phyloP scores from a whole-genome alignment of 1,140 invertebrate species.

The Artemia franciscana region DNA sequence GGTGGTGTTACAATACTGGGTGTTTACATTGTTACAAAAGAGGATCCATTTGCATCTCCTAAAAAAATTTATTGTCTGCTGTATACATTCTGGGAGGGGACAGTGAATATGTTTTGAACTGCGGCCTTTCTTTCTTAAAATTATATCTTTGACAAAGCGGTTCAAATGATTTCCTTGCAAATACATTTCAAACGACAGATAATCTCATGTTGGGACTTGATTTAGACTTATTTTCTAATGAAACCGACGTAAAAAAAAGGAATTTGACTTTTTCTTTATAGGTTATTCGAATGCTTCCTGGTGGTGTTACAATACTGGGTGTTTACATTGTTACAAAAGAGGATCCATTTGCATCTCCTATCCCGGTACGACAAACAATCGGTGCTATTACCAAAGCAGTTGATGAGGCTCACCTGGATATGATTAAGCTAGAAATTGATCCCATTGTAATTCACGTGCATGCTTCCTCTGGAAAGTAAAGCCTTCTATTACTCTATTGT shows the following conservation, averaged over 20 bases:
- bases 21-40: conserved; percentile 5
- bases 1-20: conserved; percentile 8
- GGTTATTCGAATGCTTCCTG: conserved; percentile 7
- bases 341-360: conserved; percentile 5
- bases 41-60: conserved; percentile 7
- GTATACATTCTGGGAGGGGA: no score
- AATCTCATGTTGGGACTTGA: no score
- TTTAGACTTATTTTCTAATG: no score
- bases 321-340: conserved; percentile 4
- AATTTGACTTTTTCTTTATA: no score
- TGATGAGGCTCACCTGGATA: not conserved
- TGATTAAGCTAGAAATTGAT: conserved; percentile 2
- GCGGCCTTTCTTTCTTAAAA: no score
- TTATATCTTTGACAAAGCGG: no score
- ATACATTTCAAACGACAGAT: no score
- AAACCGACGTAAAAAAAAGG: no score
- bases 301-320: conserved; percentile 8
- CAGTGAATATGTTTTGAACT: no score
- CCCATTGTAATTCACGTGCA: conserved; percentile 5
- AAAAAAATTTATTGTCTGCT: no score
- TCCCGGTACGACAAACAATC: conserved; percentile 2
- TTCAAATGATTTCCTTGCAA: no score
- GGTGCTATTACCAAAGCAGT: not conserved
- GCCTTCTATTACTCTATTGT: no score
- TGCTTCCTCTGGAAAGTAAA: conserved; percentile 5